Evolutionary conservation across 2,797 vertebrate species (phyloP).

Genomic region (Chanos chanos): DNA sequence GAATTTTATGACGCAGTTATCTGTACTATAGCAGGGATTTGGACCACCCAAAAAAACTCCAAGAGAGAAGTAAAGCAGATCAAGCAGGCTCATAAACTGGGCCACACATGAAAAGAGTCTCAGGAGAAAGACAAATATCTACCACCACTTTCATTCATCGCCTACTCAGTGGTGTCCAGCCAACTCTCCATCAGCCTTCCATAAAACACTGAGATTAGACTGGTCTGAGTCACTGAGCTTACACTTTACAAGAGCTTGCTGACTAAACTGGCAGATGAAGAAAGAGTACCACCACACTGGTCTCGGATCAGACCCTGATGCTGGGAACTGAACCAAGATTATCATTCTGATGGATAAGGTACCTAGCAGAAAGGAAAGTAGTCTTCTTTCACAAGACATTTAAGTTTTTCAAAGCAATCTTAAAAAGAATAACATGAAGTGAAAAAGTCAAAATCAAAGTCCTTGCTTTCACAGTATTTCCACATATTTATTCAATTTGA

Average conservation of each 20-base stretch:
- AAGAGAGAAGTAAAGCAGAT: background rate
- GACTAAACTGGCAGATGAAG: slow-evolving; percentile 59
- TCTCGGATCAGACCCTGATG: slow-evolving; percentile 23
- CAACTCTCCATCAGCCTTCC: slow-evolving; percentile 48
- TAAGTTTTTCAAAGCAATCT: too few species aligned
- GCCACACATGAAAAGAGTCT: background rate
- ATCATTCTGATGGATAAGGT: background rate
- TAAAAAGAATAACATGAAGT: too few species aligned
- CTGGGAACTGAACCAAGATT: slow-evolving; percentile 4
- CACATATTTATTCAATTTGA: too few species aligned
- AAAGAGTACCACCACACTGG: slow-evolving; percentile 49
- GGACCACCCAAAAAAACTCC: too few species aligned
- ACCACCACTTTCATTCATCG: slow-evolving; percentile 12
- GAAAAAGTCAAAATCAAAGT: too few species aligned
- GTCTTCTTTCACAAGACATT: too few species aligned
- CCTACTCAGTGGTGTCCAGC: slow-evolving; percentile 8
- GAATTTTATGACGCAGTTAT: too few species aligned
- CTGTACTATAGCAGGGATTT: too few species aligned
- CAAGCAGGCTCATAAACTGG: background rate
- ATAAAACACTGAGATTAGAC: slow-evolving; percentile 53
- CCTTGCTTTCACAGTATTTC: too few species aligned
- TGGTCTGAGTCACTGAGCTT: slow-evolving; percentile 49
- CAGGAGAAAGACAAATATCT: background rate
- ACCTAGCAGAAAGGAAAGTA: background rate
- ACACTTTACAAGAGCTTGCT: slow-evolving; percentile 50